Evolutionary conservation across 2,888 invertebrate species (phyloP), one percentile per base, ranked within the genome.

Genomic region (Catocala sponsa): DNA sequence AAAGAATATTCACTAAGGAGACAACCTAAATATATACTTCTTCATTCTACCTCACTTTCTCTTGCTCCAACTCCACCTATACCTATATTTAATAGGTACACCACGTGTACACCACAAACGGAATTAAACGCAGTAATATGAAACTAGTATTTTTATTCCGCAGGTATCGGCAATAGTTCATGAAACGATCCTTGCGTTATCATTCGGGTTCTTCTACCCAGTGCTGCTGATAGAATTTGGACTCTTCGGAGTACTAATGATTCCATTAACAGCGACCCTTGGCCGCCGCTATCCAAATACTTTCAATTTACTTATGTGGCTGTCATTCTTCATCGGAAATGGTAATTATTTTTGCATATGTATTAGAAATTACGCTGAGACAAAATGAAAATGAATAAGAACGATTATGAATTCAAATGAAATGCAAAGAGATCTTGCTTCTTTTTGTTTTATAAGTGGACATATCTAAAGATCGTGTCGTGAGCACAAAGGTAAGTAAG

Each of bases 151-250:
- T 44, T 44, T 6, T 32, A 33, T 9, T 12, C 56, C 52, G 6
- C 79, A 97, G 79, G 91, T 98, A 10, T 99, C 99, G 0, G 97
- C 98, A 0, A 78, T 97, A 0, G 96, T 98, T 63, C 99, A 99
- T 87, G 99, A 99, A 87, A 97, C 98, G 86, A 95, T 98, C 55
- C 85, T 99, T 35, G 95, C 96, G 0, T 95, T 98, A 53, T 95
- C 97, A 0, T 96, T 98, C 76, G 96, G 98, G 41, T 97, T 98
- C 86, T 98, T 98, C 89, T 98, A 98, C 81, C 99, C 99, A 0
- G 96, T 98, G 2, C 94, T 99, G 81, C 95, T 98, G 78, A 74
- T 97, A 10, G 90, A 97, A 76, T 99, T 99, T 82, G 96, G 96
- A 35, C 95, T 96, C 0, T 91, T 97, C 38, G 97, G 98, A 10